Conservation (phyloP, 2,113 vertebrate species). For the Clarias batrachus region DNA sequence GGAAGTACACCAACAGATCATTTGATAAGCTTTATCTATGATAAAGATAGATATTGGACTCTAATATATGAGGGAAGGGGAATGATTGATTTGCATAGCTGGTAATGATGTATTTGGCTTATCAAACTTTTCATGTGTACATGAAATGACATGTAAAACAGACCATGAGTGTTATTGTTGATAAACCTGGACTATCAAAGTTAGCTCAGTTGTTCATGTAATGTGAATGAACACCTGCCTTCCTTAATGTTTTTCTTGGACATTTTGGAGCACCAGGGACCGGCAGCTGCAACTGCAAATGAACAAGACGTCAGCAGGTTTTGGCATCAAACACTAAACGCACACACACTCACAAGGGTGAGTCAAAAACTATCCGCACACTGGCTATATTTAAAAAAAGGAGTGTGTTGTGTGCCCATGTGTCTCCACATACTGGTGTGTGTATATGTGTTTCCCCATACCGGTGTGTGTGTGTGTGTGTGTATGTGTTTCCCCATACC, state of each 20-base stretch:
- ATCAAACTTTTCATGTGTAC: too few species aligned
- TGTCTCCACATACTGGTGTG: too few species aligned
- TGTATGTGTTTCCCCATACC: too few species aligned
- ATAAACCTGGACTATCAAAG: not conserved
- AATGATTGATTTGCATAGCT: not conserved
- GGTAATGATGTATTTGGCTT: not conserved
- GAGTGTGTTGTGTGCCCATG: too few species aligned
- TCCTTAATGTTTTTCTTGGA: slow-evolving; percentile 2
- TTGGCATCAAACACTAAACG: not conserved
- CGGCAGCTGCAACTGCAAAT: slow-evolving; percentile 44
- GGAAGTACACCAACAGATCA: not conserved
- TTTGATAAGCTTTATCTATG: not conserved
- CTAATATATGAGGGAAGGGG: not conserved
- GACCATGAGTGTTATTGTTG: not conserved
- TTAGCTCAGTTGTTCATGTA: not conserved
- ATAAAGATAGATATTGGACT: not conserved
- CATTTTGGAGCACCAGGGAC: slow-evolving; percentile 33
- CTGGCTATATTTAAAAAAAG: too few species aligned
- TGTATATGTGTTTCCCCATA: too few species aligned
- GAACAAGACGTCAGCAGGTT: not conserved
- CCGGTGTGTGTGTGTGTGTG: too few species aligned
- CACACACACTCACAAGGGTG: not conserved
- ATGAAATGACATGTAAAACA: too few species aligned
- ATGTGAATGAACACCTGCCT: not conserved
- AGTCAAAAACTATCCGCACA: too few species aligned